Conservation (phyloP, 37 sponge, comb jelly and placozoan genomes). For the Diacarnus erythraeanus region DNA sequence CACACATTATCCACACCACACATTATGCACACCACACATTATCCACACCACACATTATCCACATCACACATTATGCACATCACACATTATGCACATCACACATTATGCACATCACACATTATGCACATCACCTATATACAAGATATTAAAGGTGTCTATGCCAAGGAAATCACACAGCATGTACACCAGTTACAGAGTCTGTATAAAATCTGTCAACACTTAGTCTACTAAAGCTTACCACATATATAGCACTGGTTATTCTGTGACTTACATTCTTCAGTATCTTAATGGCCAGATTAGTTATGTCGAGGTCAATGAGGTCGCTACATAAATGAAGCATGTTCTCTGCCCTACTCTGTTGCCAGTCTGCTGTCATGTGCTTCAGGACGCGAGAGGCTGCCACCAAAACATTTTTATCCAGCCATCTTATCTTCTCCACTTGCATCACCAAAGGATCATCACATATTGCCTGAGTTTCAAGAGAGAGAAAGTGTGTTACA, state of each 20-base stretch:
- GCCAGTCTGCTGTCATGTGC: constrained; percentile 19
- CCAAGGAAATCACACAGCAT: too few species aligned
- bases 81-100: neutral
- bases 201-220: too few species aligned
- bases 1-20: too few species aligned
- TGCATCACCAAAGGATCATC: constrained; percentile 29
- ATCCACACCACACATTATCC: too few species aligned
- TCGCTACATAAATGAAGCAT: constrained; percentile 56
- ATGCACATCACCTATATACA: neutral
- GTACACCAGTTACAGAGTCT: too few species aligned
- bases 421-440: constrained; percentile 38
- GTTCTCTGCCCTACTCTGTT: constrained; percentile 33
- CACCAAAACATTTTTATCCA: constrained; percentile 48
- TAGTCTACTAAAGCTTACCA: neutral
- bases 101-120: neutral
- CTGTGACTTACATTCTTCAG: constrained; percentile 48
- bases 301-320: constrained; percentile 64
- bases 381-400: constrained; percentile 45
- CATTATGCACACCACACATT: too few species aligned
- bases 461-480: constrained; percentile 41
- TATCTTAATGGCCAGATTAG: constrained; percentile 50
- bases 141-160: neutral
- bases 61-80: neutral
- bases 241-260: too few species aligned
- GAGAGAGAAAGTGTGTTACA: neutral